Percentiles rank a stretch among this genome's conserved stretches.
Evolutionary conservation across 2,888 invertebrate genomes (phyloP).

Genomic region (Glomeris marginata): DNA sequence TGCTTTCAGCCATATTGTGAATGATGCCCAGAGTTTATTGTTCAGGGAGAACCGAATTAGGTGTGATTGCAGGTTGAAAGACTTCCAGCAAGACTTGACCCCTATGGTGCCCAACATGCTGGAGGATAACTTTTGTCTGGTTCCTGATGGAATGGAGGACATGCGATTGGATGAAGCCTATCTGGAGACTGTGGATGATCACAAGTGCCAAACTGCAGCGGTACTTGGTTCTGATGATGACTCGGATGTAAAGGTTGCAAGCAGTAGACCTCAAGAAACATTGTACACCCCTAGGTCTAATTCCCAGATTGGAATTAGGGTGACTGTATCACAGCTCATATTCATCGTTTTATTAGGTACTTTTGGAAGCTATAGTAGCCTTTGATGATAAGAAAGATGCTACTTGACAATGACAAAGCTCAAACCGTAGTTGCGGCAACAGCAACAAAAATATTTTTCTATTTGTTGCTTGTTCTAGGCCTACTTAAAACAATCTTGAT

Average conservation of each 20-base stretch:
- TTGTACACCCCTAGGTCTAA: no score
- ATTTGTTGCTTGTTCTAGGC: no score
- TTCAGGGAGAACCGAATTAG: slow-evolving; percentile 68
- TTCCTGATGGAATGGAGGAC: slow-evolving; percentile 67
- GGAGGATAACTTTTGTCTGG: slow-evolving; percentile 67
- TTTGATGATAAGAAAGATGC: no score
- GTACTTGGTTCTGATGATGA: background rate
- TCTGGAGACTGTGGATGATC: slow-evolving; percentile 42
- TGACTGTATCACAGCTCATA: no score
- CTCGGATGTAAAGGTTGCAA: background rate
- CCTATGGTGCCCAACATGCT: slow-evolving; percentile 44
- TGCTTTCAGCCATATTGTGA: slow-evolving; percentile 47
- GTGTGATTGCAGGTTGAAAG: slow-evolving; percentile 69
- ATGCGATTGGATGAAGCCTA: slow-evolving; percentile 53
- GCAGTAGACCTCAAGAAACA: no score
- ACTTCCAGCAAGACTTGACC: slow-evolving; percentile 57
- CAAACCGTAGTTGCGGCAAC: no score
- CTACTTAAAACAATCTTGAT: no score
- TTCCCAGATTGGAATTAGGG: no score
- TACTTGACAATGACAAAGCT: no score
- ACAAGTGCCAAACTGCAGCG: background rate
- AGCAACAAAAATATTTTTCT: no score
- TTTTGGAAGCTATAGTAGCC: no score
- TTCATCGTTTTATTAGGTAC: no score
- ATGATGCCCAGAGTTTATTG: slow-evolving; percentile 47